phyloP scores from a whole-genome alignment of 2,113 vertebrate species.

The Cephalophus harveyi region DNA sequence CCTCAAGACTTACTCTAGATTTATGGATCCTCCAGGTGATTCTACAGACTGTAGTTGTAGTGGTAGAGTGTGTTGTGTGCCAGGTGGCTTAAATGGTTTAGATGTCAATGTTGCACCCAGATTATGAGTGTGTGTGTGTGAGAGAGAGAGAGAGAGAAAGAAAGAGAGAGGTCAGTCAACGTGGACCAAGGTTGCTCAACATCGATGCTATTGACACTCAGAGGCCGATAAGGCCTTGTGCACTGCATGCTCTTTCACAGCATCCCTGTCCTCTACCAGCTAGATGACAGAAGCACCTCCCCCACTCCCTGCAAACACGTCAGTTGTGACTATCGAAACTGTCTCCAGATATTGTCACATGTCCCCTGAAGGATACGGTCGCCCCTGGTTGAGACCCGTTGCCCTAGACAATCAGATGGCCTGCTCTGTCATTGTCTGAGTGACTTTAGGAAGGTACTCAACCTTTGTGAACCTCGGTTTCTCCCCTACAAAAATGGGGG shows the following conservation, averaged over 20 bases:
- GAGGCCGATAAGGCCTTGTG: neutral
- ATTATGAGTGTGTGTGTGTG: neutral
- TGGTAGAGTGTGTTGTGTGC: neutral
- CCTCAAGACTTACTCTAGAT: neutral
- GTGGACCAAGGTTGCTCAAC: neutral
- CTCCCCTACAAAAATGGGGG: neutral
- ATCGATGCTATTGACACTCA: neutral
- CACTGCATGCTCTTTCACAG: neutral
- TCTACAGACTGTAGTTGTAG: neutral
- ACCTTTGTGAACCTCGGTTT: neutral
- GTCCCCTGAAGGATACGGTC: neutral
- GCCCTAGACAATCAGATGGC: neutral
- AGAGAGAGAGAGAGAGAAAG: neutral
- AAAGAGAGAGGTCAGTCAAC: neutral
- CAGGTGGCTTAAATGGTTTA: neutral
- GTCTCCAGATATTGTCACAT: neutral
- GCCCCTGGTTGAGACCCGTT: neutral
- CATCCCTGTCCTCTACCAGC: neutral
- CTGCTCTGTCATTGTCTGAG: neutral
- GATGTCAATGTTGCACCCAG: neutral
- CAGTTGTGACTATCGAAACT: neutral
- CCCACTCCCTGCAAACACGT: neutral
- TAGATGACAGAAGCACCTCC: neutral
- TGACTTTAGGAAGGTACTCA: neutral
- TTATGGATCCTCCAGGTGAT: neutral